Evolutionary conservation across 1,140 invertebrate species (phyloP).

Genomic region (Chrysomallon squamiferum): DNA sequence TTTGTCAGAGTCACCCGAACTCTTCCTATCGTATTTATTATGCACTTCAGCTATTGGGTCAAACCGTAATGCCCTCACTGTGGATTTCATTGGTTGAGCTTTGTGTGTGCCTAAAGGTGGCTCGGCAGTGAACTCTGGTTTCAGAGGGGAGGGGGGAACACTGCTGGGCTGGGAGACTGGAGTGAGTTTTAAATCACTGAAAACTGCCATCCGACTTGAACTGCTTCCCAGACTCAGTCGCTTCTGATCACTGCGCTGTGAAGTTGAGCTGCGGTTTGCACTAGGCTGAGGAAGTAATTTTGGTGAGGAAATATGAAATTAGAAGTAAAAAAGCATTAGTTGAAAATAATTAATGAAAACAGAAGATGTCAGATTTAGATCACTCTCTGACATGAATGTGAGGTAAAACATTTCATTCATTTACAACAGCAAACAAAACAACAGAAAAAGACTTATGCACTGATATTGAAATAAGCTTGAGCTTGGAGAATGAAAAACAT

Average conservation of each 20-base stretch:
- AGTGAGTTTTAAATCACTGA: background rate
- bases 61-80: constrained; percentile 7
- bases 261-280: constrained; percentile 15
- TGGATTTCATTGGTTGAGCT: constrained; percentile 27
- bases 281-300: no score
- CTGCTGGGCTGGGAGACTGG: constrained; percentile 10
- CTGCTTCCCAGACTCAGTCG: constrained; percentile 17
- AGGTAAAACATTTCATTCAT: no score
- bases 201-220: background rate
- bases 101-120: constrained; percentile 37
- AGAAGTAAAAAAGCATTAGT: no score
- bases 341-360: background rate
- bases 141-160: constrained; percentile 43
- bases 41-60: constrained; percentile 29
- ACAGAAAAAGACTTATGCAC: no score
- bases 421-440: no score
- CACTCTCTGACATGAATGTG: background rate
- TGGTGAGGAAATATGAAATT: no score
- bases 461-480: no score
- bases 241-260: constrained; percentile 19
- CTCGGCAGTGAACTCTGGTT: constrained; percentile 43
- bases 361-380: background rate
- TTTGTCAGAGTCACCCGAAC: no score
- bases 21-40: constrained; percentile 13
- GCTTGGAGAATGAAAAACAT: no score